These are phyloP conservation scores for Ctenodactylus gundi DNA, from an alignment of 2,113 vertebrate genomes.

Conservation along the genomic window DNA sequence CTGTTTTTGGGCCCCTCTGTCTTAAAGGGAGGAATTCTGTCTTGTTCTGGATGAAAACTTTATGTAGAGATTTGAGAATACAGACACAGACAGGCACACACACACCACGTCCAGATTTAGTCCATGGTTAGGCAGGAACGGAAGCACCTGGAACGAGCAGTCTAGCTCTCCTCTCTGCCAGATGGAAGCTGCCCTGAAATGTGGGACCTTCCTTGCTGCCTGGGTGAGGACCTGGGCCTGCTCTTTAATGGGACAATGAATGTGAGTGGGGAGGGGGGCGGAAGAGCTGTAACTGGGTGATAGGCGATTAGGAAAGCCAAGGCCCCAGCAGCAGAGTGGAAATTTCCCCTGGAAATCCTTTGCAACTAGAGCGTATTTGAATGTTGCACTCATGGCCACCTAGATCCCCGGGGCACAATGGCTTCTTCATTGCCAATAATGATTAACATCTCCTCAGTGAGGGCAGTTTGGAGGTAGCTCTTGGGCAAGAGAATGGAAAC, in stretches of 20 bases:
- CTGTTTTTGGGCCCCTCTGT: neutral
- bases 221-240: neutral
- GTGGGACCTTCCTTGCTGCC: neutral
- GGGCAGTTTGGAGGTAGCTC: neutral
- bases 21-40: conserved; percentile 35
- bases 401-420: neutral
- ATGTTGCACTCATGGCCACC: neutral
- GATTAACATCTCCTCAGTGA: conserved; percentile 4
- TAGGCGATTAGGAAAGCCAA: conserved; percentile 25
- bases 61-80: neutral
- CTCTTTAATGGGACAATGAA: neutral
- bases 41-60: conserved; percentile 71
- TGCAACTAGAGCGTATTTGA: conserved; percentile 52
- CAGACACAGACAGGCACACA: conserved; percentile 21
- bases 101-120: conserved; percentile 40
- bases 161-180: conserved; percentile 70
- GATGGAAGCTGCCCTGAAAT: conserved; percentile 58
- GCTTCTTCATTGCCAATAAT: conserved; percentile 52
- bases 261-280: neutral
- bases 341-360: conserved; percentile 75
- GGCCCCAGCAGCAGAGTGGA: neutral
- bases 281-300: conserved; percentile 39
- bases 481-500: neutral
- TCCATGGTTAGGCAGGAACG: conserved; percentile 49
- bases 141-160: conserved; percentile 37